phyloP scores from a whole-genome alignment of 2,113 vertebrate genomes.

The Ellobius talpinus region DNA sequence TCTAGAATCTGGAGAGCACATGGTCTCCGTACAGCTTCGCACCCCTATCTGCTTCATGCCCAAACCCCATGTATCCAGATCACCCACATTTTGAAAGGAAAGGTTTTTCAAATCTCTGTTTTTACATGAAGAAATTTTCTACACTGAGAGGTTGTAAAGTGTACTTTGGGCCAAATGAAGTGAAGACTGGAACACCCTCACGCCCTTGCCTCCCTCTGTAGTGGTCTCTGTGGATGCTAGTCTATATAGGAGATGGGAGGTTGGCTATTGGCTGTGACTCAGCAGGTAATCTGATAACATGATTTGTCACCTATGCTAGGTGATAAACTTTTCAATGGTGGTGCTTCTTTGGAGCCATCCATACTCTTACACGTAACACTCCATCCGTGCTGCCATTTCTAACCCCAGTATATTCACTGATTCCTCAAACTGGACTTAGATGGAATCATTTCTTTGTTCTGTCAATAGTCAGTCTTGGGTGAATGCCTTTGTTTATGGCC shows the following conservation, averaged over 20 bases:
- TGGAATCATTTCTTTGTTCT: neutral
- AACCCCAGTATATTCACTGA: neutral
- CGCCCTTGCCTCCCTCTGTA: neutral
- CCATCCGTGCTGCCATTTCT: neutral
- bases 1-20: neutral
- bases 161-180: slow-evolving; percentile 1
- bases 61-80: neutral
- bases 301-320: neutral
- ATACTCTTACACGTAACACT: neutral
- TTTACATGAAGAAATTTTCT: neutral
- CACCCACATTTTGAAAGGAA: neutral
- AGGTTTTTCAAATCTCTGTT: neutral
- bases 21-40: neutral
- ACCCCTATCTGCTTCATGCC: neutral
- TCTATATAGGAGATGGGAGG: neutral
- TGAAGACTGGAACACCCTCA: neutral
- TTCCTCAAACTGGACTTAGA: neutral
- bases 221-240: neutral
- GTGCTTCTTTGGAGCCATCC: neutral
- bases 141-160: too few relatives aligned
- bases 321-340: neutral
- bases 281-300: neutral
- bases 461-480: neutral
- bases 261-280: neutral
- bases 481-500: neutral